Evolutionary conservation across 2,113 vertebrate genomes (phyloP), one percentile per base, ranked within the genome.

Genomic region (Labeo catla): DNA sequence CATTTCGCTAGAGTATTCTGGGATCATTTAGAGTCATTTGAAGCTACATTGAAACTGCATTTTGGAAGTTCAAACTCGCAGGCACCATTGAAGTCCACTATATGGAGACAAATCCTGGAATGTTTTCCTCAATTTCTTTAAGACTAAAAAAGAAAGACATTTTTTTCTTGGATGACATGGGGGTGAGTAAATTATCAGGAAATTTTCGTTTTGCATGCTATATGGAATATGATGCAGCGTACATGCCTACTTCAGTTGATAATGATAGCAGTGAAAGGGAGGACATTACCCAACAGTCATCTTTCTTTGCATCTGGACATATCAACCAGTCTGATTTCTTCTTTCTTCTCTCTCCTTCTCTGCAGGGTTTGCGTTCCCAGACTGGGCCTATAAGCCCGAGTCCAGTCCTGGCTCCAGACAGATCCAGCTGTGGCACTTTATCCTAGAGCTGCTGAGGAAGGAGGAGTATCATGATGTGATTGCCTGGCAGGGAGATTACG

Each of bases 351-450:
- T 79, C 7, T 13, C 43, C 65, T 0, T 76, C 13, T 78, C 19
- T 88, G 43, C 92, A 97, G 97, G 97, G 85, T 96, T 96, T 2
- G 96, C 97, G 88, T 97, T 98, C 91, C 97, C 97, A 8, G 96
- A 97, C 81, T 97, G 97, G 97, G 97, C 97, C 66, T 97, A 97
- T 92, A 97, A 97, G 89, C 95, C 97, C 0, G 97, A 98, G 93
- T 97, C 96, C 0, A 97, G 96, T 88, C 96, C 97, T 0, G 96
- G 97, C 80, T 98, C 96, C 1, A 91, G 97, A 87, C 97, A 98
- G 92, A 97, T 98, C 93, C 97, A 98, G 93, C 94, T 97, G 87
- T 97, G 97, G 97, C 97, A 98, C 93, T 96, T 97, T 87, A 97
- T 98, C 90, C 92, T 97, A 91, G 97, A 97, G 93, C 93, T 98